Base-by-base conservation (phyloP, 1,140 invertebrate genomes). In the Hylaeus anthracinus region DNA sequence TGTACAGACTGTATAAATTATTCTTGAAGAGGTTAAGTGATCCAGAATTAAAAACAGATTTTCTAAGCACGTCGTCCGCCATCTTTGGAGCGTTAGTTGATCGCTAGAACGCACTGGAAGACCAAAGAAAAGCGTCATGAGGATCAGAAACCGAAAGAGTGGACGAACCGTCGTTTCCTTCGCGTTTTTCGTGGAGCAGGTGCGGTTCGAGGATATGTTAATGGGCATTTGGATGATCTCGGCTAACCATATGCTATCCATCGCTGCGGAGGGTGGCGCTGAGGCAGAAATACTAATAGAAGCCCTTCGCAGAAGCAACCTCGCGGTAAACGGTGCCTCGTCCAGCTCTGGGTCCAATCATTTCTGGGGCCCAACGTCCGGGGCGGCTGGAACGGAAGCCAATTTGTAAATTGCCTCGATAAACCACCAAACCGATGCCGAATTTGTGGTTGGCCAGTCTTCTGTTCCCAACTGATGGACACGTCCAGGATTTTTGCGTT, bases 241-340 rank as follows among this genome's bases (percentile, higher is more conserved):
- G 75, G 86, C 88, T 90, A 90, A 87, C 90, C 90, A 91, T 91
- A 92, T 92, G 90, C 85, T 88, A 76, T 66, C 69, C 82, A 48
- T 48, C 45, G 45, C 5, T 48, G n/a, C 43, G 67, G 63, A 81
- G 60, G 82, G 66, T 78, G 75, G 61, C 48, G 72, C 14, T 41
- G 72, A 15, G 71, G 56, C 74, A 84, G 58, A 84, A 82, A 75
- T 78, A 83, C 86, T 87, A 88, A 86, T 87, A 85, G 74, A 81
- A 85, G 75, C 70, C 79, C 73, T 87, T 82, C 84, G 79, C 79
- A 81, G 82, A 84, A 86, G 82, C 82, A 61, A 74, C 56, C 72
- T 80, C 64, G 72, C 56, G 78, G 72, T 84, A 72, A 84, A 85
- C 82, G 82, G 73, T 66, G 72, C 72, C 77, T 79, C 83, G 61